phyloP scores from a whole-genome alignment of 2,888 invertebrate species.

The Drosophila meridiana region DNA sequence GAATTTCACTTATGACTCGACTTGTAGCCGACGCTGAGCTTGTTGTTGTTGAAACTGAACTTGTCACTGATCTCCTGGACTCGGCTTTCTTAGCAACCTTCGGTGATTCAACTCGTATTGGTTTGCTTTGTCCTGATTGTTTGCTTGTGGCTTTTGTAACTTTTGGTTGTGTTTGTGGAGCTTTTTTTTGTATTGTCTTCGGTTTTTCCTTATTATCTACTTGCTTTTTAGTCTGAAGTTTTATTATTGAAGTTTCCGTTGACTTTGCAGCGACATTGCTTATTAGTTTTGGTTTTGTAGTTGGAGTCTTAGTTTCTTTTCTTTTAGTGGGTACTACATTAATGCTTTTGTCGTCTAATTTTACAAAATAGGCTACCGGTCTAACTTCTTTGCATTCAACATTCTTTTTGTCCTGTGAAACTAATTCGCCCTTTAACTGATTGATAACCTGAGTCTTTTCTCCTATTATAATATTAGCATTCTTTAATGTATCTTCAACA shows the following conservation, averaged over 20 bases:
- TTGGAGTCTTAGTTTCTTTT: slow-evolving; percentile 11
- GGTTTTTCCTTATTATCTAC: slow-evolving; percentile 34
- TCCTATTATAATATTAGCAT: slow-evolving; percentile 20
- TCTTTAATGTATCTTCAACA: slow-evolving; percentile 63
- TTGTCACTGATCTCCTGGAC: slow-evolving; percentile 70
- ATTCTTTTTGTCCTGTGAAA: neutral
- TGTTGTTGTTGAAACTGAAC: slow-evolving; percentile 66
- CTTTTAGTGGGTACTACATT: slow-evolving; percentile 25
- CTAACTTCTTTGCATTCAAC: slow-evolving; percentile 48
- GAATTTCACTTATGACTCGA: slow-evolving; percentile 70
- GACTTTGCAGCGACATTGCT: slow-evolving; percentile 15
- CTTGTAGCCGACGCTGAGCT: slow-evolving; percentile 68
- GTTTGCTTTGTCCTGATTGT: slow-evolving; percentile 29
- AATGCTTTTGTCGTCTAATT: slow-evolving; percentile 55
- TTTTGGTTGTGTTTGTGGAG: slow-evolving; percentile 22
- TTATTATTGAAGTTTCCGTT: slow-evolving; percentile 5
- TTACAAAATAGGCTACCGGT: slow-evolving; percentile 76
- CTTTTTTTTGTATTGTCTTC: slow-evolving; percentile 30
- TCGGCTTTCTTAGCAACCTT: slow-evolving; percentile 55
- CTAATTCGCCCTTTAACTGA: neutral
- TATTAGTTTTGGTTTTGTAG: slow-evolving; percentile 10
- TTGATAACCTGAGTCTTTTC: slow-evolving; percentile 2
- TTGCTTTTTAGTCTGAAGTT: slow-evolving; percentile 25
- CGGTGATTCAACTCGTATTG: slow-evolving; percentile 18
- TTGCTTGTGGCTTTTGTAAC: slow-evolving; percentile 22